Evolutionary conservation across 2,113 vertebrate genomes (phyloP), one percentile per base, ranked within the genome.

Genomic region (Balaenoptera acutorostrata): DNA sequence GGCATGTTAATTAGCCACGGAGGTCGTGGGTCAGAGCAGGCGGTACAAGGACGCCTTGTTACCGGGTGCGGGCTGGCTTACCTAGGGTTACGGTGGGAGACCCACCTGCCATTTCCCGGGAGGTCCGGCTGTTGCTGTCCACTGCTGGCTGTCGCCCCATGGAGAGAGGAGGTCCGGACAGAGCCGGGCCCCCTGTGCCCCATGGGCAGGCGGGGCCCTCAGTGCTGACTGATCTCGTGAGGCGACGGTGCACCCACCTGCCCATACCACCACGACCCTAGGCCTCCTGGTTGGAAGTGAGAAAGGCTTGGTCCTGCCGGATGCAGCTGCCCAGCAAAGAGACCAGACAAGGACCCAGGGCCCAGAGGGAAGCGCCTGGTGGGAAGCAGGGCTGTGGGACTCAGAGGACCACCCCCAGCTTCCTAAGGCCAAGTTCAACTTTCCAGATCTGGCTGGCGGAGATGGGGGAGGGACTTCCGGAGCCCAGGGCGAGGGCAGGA

Each of bases 121-220:
- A 82, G 74, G 23, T 12, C 64, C 1, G n/a, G 41, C 39, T 10
- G 25, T 44, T 10, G 25, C 87, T 12, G 18, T 23, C 41, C 52
- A 11, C 11, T 0, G 25, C 68, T 78, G 41, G 64, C 61, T 14
- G 80, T 61, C 41, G 3, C 27, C 20, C 59, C 7, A 0, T 1
- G 29, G 29, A 27, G 92, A 44, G 59, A 10, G 46, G 21, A 44
- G n/a, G 21, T 36, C 31, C 1, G 8, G 44, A 39, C 12, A 18
- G 55, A 52, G 7, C 49, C 0, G 1, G 52, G 33, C 4, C 1
- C 0, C 46, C 49, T 8, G 33, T 8, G 41, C 23, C 81, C 57
- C 9, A 0, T 0, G 52, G 13, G 39, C 5, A 6, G n/a, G 41
- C 6, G 39, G 3, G 23, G n/a, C 20, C 14, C 25, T 69, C 29